phyloP scores from a whole-genome alignment of 2,888 invertebrate genomes.

The Brenthis hecate region DNA sequence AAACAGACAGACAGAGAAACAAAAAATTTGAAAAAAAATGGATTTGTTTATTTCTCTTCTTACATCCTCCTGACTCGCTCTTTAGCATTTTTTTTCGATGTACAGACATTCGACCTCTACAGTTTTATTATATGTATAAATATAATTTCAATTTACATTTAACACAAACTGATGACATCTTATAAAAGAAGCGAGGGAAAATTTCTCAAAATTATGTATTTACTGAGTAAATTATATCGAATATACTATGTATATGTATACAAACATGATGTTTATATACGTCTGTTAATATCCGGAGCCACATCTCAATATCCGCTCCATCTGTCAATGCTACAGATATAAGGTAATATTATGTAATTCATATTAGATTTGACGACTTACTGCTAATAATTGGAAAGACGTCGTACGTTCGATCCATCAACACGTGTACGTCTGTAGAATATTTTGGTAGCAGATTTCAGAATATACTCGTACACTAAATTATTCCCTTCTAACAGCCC shows the following conservation, averaged over 20 bases:
- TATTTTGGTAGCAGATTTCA: neutral
- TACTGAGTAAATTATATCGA: constrained; percentile 3
- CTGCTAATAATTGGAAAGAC: constrained; percentile 21
- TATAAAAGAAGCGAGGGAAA: neutral
- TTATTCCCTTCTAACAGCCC: too few species aligned
- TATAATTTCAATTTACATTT: too few species aligned
- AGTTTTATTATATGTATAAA: too few species aligned
- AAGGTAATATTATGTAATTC: constrained; percentile 28
- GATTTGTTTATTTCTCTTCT: too few species aligned
- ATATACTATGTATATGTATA: constrained; percentile 6
- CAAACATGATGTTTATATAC: constrained; percentile 35
- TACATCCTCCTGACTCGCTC: too few species aligned
- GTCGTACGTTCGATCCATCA: neutral
- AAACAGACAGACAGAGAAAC: too few species aligned
- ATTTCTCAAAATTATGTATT: neutral
- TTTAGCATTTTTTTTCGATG: too few species aligned
- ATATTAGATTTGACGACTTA: constrained; percentile 24
- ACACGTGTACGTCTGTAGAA: neutral
- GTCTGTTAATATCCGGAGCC: constrained; percentile 61
- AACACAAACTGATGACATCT: too few species aligned
- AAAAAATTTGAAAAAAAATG: too few species aligned
- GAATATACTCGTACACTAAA: too few species aligned
- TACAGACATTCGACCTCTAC: too few species aligned
- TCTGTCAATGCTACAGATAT: constrained; percentile 49
- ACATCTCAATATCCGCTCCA: constrained; percentile 65